Evolutionary conservation across 1,140 invertebrate genomes (phyloP), one percentile per base, ranked within the genome.

Genomic region (Mesaphorura yosii): DNA sequence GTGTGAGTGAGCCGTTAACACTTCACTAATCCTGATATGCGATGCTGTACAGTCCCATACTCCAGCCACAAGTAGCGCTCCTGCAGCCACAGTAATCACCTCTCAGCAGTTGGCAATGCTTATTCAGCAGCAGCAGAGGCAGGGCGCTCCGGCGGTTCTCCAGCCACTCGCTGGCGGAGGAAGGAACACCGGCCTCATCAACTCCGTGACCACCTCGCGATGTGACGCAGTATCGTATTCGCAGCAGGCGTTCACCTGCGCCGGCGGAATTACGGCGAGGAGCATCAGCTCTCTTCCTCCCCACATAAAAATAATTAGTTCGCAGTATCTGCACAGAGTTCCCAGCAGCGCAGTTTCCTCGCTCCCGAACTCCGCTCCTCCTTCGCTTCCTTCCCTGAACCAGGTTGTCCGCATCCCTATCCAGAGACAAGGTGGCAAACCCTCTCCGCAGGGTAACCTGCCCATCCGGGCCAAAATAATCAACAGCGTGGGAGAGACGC

Each of bases 81-180:
- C 69, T 29, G 69, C 69, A 3, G 68, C 70, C 23, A 65, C 70
- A 12, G 72, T 69, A 31, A 70, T 69, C 3, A 68, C 70, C 12
- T 72, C 73, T 46, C 65, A 72, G 17, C 71, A 71, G 51, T 70
- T 71, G 55, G 50, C 67, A n/a, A 48, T 63, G 48, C 57, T 63
- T 27, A 39, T 63, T 41, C 60, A 62, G 31, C 66, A 68, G 31
- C 65, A 69, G 28, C 64, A 68, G 45, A 39, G 54, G 10, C 28
- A 45, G 22, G 17, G n/a, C n/a, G n/a, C n/a, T n/a, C n/a, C n/a
- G n/a, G n/a, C n/a, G n/a, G n/a, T n/a, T n/a, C n/a, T n/a, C n/a
- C n/a, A n/a, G n/a, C n/a, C n/a, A n/a, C n/a, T n/a, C n/a, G n/a
- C n/a, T n/a, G n/a, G n/a, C n/a, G n/a, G n/a, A n/a, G n/a, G n/a